Evolutionary conservation across 2,888 invertebrate species (phyloP).

Genomic region (Saturnia japonica): DNA sequence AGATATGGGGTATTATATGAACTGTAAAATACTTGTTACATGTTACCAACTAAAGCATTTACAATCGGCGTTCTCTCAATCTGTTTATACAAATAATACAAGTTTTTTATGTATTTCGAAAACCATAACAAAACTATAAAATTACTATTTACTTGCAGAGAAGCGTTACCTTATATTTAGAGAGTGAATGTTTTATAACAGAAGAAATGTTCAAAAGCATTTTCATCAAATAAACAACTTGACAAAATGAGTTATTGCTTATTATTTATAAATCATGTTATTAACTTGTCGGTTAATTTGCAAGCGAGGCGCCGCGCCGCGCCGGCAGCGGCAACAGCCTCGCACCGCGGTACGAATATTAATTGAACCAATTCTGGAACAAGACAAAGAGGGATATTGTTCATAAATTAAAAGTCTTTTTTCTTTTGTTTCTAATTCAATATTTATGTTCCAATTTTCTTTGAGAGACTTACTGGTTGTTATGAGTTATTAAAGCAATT

Average conservation of each 20-base stretch:
- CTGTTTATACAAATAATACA: neutral
- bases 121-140: too few species aligned
- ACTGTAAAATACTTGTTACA: neutral
- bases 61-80: neutral
- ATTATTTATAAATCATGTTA: slow-evolving; percentile 22
- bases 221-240: neutral
- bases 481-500: neutral
- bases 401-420: slow-evolving; percentile 9
- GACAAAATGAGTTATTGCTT: slow-evolving; percentile 20
- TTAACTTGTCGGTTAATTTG: slow-evolving; percentile 22
- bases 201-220: neutral
- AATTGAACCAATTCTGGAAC: slow-evolving; percentile 14
- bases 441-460: slow-evolving; percentile 12
- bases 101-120: too few species aligned
- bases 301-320: slow-evolving; percentile 1
- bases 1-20: neutral
- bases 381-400: slow-evolving; percentile 7
- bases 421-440: neutral
- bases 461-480: neutral
- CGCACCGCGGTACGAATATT: slow-evolving; percentile 15
- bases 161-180: neutral
- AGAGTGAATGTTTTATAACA: neutral
- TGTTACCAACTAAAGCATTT: neutral
- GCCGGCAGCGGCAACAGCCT: neutral
- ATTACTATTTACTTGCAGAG: too few species aligned